These are phyloP conservation scores for Synodontis membranacea DNA, from an alignment of 2,113 vertebrate species.

Conservation along the genomic window DNA sequence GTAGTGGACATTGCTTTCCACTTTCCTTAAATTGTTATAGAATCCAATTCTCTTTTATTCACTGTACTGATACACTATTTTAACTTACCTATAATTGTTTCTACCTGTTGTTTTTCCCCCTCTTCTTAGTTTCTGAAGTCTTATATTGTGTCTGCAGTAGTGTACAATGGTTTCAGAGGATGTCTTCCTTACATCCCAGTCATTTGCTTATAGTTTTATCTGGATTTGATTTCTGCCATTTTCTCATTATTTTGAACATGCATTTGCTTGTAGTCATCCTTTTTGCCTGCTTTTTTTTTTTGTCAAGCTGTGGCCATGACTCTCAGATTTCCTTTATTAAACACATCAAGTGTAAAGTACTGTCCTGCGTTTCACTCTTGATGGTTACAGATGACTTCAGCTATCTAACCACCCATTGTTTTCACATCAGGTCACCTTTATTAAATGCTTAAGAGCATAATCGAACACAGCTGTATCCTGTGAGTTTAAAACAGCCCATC, in stretches of 20 bases:
- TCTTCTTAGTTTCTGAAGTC: not conserved
- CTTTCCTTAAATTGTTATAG: not conserved
- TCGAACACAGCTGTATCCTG: constrained; percentile 54
- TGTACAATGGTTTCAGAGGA: not conserved
- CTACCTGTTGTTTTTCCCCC: not conserved
- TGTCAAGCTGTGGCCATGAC: no score
- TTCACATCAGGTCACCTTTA: constrained; percentile 35
- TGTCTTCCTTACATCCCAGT: not conserved
- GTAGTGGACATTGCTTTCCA: not conserved
- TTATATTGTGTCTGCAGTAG: not conserved
- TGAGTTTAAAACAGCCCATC: constrained; percentile 29
- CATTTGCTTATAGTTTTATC: not conserved
- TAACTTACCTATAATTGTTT: not conserved
- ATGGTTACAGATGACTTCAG: constrained; percentile 11
- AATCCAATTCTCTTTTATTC: not conserved
- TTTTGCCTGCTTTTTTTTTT: not conserved
- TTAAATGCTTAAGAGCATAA: constrained; percentile 34
- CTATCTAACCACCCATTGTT: constrained; percentile 28
- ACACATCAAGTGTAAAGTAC: not conserved
- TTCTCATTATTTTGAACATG: not conserved
- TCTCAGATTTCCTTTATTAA: not conserved
- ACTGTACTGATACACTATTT: not conserved
- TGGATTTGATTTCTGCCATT: not conserved
- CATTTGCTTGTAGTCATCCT: not conserved
- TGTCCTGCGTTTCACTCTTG: not conserved